phyloP scores from a whole-genome alignment of 2,797 vertebrate species.

The Cephalopachus bancanus region DNA sequence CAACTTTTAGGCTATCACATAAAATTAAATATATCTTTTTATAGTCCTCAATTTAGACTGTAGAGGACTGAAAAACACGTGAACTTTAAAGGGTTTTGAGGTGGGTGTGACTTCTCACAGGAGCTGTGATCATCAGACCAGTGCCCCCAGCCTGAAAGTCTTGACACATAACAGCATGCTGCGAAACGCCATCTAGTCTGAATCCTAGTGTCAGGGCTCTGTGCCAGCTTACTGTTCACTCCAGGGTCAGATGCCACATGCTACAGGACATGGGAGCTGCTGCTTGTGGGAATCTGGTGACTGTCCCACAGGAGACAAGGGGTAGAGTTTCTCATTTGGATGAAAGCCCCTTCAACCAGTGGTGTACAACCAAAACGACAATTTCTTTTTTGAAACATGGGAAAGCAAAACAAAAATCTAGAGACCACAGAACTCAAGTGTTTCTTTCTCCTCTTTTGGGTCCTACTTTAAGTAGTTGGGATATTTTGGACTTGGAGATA shows the following conservation, averaged over 20 bases:
- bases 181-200: conserved; percentile 90
- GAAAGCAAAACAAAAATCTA: conserved; percentile 74
- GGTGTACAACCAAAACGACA: conserved; percentile 84
- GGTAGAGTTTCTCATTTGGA: conserved; percentile 79
- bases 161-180: conserved; percentile 96
- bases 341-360: conserved; percentile 81
- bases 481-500: conserved; percentile 81
- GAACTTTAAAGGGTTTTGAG: conserved; percentile 94
- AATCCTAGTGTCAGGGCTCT: conserved; percentile 71
- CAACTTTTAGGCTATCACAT: not conserved
- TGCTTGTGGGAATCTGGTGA: conserved; percentile 80
- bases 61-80: not conserved
- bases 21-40: not conserved
- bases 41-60: not conserved
- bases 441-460: conserved; percentile 84
- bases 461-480: conserved; percentile 81
- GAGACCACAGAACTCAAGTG: conserved; percentile 82
- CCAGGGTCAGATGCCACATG: conserved; percentile 80
- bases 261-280: conserved; percentile 80
- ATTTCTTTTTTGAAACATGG: conserved; percentile 67
- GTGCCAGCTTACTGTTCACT: conserved; percentile 84
- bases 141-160: conserved; percentile 94
- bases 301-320: conserved; percentile 80
- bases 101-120: conserved; percentile 95
- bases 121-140: conserved; percentile 91